Conservation (phyloP, 1,140 invertebrate genomes). For the Eueides isabella region DNA sequence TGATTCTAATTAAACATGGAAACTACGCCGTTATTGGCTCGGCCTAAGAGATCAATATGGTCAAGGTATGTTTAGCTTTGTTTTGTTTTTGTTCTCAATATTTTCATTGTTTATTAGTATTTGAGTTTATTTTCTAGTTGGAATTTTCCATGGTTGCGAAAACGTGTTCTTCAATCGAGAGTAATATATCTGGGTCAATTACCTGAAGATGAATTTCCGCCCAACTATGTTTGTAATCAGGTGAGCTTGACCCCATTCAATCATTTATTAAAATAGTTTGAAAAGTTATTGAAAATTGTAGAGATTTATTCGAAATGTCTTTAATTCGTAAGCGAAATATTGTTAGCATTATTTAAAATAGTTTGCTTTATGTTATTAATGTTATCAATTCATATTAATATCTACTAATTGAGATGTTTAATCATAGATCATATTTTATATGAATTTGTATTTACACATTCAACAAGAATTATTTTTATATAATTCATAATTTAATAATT, state of each 20-base stretch:
- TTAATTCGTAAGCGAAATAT: neutral
- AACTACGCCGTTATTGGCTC: constrained; percentile 69
- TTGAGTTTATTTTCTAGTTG: constrained; percentile 54
- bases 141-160: constrained; percentile 62
- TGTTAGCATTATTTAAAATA: neutral
- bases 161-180: constrained; percentile 68
- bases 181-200: constrained; percentile 78
- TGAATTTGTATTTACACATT: neutral
- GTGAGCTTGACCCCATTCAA: constrained; percentile 56
- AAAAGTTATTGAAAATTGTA: constrained; percentile 21
- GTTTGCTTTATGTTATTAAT: neutral
- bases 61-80: constrained; percentile 61
- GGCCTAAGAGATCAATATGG: constrained; percentile 74
- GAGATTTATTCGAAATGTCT: neutral
- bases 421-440: neutral
- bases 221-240: constrained; percentile 98
- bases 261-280: constrained; percentile 27
- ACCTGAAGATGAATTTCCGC: constrained; percentile 91
- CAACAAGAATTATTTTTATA: too few species aligned
- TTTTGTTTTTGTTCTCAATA: constrained; percentile 35
- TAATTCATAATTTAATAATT: neutral
- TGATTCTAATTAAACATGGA: constrained; percentile 55
- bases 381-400: neutral
- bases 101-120: constrained; percentile 39
- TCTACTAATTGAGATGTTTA: neutral